Conservation (phyloP, 2,888 invertebrate species). For the Spisula subtruncata region DNA sequence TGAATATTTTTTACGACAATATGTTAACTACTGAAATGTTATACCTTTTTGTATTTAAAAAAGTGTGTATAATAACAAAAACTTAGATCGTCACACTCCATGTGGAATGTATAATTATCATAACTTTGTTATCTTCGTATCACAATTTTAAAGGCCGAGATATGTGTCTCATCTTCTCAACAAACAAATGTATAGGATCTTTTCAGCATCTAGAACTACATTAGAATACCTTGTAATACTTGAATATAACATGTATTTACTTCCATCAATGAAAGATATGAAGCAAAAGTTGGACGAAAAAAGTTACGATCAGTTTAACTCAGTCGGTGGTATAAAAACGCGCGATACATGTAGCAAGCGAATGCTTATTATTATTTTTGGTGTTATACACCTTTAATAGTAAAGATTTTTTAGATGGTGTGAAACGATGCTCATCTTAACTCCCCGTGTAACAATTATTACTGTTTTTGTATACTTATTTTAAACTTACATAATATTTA, state of each 20-base stretch:
- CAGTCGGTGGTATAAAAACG: too few species aligned
- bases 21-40: background rate
- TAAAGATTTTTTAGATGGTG: background rate
- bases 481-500: too few species aligned
- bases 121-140: background rate
- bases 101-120: background rate
- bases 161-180: background rate
- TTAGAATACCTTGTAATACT: too few species aligned
- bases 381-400: background rate
- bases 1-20: slow-evolving; percentile 8
- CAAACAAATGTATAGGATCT: background rate
- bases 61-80: background rate
- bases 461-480: background rate
- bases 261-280: background rate
- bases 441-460: background rate
- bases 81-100: background rate
- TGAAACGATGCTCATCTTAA: background rate
- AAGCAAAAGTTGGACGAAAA: background rate
- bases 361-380: too few species aligned
- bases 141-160: background rate
- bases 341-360: too few species aligned
- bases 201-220: background rate
- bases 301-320: background rate
- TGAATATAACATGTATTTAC: too few species aligned
- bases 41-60: background rate